phyloP scores from a whole-genome alignment of 2,797 vertebrate genomes.

The Malurus leucopterus region DNA sequence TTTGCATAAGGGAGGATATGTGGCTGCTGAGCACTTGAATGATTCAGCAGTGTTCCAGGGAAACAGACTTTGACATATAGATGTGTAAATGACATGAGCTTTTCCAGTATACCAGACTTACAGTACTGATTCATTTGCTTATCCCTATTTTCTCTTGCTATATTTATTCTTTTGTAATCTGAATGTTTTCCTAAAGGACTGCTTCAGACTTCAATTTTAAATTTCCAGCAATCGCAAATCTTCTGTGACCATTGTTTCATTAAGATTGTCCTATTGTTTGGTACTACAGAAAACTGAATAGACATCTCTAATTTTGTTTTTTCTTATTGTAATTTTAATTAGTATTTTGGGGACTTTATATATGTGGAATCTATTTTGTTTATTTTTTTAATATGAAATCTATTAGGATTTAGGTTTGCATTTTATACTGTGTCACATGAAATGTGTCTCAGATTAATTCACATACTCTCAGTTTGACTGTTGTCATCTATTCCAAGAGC shows the following conservation, averaged over 20 bases:
- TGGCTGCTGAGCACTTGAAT: neutral
- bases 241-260: neutral
- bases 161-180: neutral
- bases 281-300: neutral
- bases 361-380: neutral
- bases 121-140: constrained; percentile 2
- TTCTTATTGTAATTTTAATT: neutral
- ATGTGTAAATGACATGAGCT: neutral
- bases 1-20: neutral
- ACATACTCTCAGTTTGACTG: neutral
- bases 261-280: neutral
- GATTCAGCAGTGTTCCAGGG: neutral
- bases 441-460: neutral
- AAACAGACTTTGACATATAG: constrained; percentile 23
- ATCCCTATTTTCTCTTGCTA: neutral
- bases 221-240: neutral
- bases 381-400: neutral
- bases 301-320: neutral
- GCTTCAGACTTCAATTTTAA: neutral
- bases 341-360: neutral
- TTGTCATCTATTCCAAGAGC: neutral
- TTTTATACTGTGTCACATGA: neutral
- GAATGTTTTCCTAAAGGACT: neutral
- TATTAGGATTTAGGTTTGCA: neutral
- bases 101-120: neutral